Conservation (phyloP, 2,113 vertebrate species). For the Holacanthus passer region DNA sequence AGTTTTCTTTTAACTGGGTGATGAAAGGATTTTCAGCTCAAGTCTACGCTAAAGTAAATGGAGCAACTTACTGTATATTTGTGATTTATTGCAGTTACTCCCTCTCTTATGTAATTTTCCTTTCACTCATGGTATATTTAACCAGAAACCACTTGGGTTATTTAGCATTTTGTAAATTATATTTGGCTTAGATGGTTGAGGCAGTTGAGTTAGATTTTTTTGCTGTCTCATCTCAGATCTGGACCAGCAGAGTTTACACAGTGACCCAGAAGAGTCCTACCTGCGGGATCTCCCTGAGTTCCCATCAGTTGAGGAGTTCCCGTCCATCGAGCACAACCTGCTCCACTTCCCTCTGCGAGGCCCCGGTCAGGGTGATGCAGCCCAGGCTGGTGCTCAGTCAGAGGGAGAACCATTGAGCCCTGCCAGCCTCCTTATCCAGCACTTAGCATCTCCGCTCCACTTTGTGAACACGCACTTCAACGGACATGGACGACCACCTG, state of each 20-base stretch:
- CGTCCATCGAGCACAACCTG: constrained; percentile 84
- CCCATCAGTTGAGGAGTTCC: constrained; percentile 87
- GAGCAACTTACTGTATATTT: not conserved
- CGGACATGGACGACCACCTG: constrained; percentile 81
- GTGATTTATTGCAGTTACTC: no score
- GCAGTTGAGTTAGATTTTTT: not conserved
- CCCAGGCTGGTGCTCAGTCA: constrained; percentile 7
- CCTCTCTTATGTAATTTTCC: no score
- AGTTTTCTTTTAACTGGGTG: not conserved
- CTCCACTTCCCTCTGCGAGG: constrained; percentile 76
- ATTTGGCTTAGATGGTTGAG: not conserved
- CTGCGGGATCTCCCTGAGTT: constrained; percentile 91
- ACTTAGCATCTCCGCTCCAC: constrained; percentile 93
- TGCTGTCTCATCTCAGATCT: constrained; percentile 85
- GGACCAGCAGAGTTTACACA: constrained; percentile 94
- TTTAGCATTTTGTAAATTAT: not conserved
- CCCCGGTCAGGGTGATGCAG: constrained; percentile 7
- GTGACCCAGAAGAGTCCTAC: constrained; percentile 92
- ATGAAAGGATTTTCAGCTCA: not conserved
- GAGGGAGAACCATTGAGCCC: constrained; percentile 75
- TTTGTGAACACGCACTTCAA: constrained; percentile 99
- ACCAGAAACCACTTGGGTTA: not conserved
- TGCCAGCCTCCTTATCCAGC: constrained; percentile 89
- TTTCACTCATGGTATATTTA: no score
- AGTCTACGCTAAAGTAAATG: not conserved